Conservation (phyloP, 2,113 vertebrate species). For the Microcebus jonahi region DNA sequence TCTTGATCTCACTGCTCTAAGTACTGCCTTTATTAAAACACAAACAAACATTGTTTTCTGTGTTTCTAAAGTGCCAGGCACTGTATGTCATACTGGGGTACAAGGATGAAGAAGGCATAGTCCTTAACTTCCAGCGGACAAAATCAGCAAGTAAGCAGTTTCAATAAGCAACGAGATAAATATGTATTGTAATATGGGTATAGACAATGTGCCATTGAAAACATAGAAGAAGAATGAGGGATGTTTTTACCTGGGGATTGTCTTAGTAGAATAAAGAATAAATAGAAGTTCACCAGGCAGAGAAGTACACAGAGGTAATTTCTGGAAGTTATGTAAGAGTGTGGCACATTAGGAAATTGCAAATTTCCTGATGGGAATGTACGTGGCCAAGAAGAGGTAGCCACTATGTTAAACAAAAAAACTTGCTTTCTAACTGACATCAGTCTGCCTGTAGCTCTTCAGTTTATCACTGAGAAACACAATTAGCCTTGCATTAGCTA, state of each 20-base stretch:
- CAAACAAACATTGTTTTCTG: constrained; percentile 60
- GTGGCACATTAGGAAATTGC: neutral
- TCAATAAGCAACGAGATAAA: neutral
- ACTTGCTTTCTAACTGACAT: neutral
- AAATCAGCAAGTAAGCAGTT: neutral
- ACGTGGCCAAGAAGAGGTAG: neutral
- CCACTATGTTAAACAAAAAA: neutral
- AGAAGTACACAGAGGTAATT: neutral
- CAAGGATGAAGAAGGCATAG: neutral
- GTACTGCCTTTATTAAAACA: constrained; percentile 60
- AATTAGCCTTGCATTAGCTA: neutral
- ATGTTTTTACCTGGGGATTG: neutral
- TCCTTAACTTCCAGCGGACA: neutral
- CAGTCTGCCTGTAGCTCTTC: neutral
- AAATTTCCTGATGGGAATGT: neutral
- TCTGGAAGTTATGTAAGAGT: neutral
- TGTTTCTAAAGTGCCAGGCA: constrained; percentile 69
- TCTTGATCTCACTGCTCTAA: constrained; percentile 27
- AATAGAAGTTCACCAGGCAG: neutral
- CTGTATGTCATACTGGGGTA: neutral
- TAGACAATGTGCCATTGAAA: neutral
- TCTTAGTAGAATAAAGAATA: neutral
- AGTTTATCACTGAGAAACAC: neutral
- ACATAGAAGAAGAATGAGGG: neutral
- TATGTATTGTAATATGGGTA: neutral